Evolutionary conservation across 1,140 invertebrate species (phyloP).

Genomic region (Rhyacophila brunnea): DNA sequence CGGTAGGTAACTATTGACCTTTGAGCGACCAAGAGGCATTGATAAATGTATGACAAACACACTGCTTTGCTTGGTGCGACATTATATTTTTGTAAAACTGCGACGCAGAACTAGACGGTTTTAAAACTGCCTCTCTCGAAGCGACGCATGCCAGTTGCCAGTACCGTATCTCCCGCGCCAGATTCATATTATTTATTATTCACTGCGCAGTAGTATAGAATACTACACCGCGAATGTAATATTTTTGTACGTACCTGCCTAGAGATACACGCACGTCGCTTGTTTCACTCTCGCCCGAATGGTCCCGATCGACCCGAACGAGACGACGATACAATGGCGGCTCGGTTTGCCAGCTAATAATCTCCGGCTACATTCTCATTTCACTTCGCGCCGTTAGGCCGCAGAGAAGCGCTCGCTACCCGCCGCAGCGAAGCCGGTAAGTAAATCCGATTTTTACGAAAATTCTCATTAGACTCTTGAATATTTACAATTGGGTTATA

Average conservation of each 20-base stretch:
- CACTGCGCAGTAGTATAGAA: not conserved
- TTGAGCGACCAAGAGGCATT: no score
- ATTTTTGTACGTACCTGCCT: not conserved
- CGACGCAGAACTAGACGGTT: constrained; percentile 15
- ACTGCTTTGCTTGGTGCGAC: constrained; percentile 10
- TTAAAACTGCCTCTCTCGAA: not conserved
- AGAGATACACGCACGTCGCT: constrained; percentile 7
- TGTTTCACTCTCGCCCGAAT: not conserved
- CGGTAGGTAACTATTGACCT: not conserved
- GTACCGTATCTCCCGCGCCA: not conserved
- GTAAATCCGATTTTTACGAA: not conserved
- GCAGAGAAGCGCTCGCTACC: constrained; percentile 11
- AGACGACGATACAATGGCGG: constrained; percentile 2
- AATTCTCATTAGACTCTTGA: no score
- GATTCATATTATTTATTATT: not conserved
- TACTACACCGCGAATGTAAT: no score
- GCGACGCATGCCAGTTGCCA: not conserved
- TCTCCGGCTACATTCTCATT: constrained; percentile 13
- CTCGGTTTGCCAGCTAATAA: not conserved
- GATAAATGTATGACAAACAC: no score
- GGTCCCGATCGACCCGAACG: not conserved
- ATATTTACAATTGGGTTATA: no score
- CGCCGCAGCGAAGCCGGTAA: constrained; percentile 22
- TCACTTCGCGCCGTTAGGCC: constrained; percentile 16
- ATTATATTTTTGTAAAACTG: constrained; percentile 20